Evolutionary conservation across 2,797 vertebrate species (phyloP).

Genomic region (Naso thynnoides): DNA sequence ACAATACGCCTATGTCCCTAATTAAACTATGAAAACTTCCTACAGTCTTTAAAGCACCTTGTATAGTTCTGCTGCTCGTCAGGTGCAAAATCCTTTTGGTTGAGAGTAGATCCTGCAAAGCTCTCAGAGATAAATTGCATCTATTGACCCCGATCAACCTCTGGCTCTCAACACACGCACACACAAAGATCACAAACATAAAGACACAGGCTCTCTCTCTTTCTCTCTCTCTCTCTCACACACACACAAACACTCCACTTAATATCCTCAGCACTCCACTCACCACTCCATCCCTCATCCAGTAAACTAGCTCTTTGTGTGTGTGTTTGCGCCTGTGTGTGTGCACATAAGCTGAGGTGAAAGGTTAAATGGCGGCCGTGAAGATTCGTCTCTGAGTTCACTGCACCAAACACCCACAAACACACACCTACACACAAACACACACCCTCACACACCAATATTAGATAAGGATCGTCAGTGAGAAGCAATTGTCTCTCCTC

Average conservation of each 20-base stretch:
- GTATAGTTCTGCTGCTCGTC: conserved; percentile 3
- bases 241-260: conserved; percentile 14
- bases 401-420: conserved; percentile 46
- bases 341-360: conserved; percentile 42
- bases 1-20: too few species aligned
- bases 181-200: conserved; percentile 10
- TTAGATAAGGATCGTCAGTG: conserved; percentile 54
- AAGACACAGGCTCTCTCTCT: background rate
- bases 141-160: conserved; percentile 68
- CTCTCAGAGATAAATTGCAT: conserved; percentile 61
- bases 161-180: conserved; percentile 25
- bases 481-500: conserved; percentile 65
- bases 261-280: conserved; percentile 45
- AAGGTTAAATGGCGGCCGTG: conserved; percentile 77
- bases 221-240: background rate
- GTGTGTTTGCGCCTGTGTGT: conserved; percentile 7
- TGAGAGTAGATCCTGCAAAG: conserved; percentile 49
- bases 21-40: background rate
- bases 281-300: conserved; percentile 56
- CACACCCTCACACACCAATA: conserved; percentile 25
- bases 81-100: conserved; percentile 14
- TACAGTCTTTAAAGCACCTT: background rate
- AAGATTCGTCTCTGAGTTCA: conserved; percentile 74
- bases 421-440: conserved; percentile 9
- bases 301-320: conserved; percentile 54